Evolutionary conservation across 2,113 vertebrate species (phyloP), one percentile per base, ranked within the genome.

Genomic region (Periophthalmodon schlosseri): DNA sequence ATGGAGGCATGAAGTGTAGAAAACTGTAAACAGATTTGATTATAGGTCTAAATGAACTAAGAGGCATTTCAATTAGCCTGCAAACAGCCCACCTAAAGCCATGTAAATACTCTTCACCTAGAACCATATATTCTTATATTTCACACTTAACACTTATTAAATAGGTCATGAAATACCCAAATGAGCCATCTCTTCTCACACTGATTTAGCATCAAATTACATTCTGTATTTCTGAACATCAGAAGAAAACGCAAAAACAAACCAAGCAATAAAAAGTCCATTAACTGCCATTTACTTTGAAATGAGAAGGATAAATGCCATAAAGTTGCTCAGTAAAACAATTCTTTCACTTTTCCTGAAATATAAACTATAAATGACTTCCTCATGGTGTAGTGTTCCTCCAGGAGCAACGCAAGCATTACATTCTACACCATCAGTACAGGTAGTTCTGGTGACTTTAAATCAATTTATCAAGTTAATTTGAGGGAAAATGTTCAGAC

Each of bases 91-190:
- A 65, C 56, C 36, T 72, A 79, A 81, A 91, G 78, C 52, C 74
- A 95, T 92, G 91, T 87, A 87, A 91, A 87, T 34, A 71, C 77
- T 92, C 91, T 85, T 78, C 93, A 93, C 88, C 89, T 91, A 92
- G 91, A 95, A 94, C 91, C 93, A 94, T 95, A 93, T 94, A 94
- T 93, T 92, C 81, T 85, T 93, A 96, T 95, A 95, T 92, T 86
- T 91, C 94, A 96, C 95, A 95, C 91, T 86, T 93, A 95, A 96
- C 93, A 97, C 95, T 93, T 92, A 93, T 93, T 94, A 93, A 94
- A 95, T 95, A 95, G 92, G 92, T 93, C 93, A 86, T 85, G 72
- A 94, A 94, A 93, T 94, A 94, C 94, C 93, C 64, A 86, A 95
- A 95, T 94, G 94, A 84, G 76, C 68, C 65, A 69, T 73, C 93